Percentiles rank a stretch among this genome's conserved stretches.
These are phyloP conservation scores for Frankliniella intonsa DNA, from an alignment of 2,888 invertebrate genomes.

Conservation along the genomic window DNA sequence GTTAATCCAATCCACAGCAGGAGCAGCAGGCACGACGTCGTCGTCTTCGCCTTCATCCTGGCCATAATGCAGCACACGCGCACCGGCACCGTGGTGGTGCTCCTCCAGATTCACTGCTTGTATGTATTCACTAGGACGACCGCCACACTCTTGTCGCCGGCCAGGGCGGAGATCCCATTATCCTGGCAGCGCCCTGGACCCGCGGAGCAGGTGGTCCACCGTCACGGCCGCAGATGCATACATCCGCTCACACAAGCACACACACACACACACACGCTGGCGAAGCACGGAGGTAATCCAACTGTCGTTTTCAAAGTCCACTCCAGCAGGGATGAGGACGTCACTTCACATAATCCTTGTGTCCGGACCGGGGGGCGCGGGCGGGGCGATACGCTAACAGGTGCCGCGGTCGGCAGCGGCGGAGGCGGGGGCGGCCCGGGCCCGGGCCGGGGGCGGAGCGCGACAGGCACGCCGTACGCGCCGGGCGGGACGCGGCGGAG, in stretches of 20 bases:
- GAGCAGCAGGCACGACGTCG: not conserved
- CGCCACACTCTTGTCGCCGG: not conserved
- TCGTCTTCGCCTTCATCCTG: not conserved
- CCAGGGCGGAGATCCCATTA: not conserved
- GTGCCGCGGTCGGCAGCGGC: not conserved
- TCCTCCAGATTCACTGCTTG: too few species aligned
- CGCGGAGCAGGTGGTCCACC: too few species aligned
- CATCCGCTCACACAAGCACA: too few species aligned
- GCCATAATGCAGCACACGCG: not conserved
- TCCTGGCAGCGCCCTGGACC: not conserved
- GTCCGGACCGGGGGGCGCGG: too few species aligned
- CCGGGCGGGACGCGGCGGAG: not conserved
- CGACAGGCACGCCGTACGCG: too few species aligned
- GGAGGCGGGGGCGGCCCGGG: not conserved
- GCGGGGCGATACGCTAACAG: not conserved
- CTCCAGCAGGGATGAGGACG: too few species aligned
- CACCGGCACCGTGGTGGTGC: not conserved
- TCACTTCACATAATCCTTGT: too few species aligned
- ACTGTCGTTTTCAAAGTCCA: too few species aligned
- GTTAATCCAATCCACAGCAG: conserved; percentile 24
- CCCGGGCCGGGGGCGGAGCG: not conserved
- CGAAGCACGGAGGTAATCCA: too few species aligned
- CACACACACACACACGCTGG: too few species aligned
- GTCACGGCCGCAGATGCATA: too few species aligned
- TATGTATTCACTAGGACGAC: not conserved